Base-by-base conservation (phyloP, 2,888 invertebrate species). In the Monochamus alternatus region DNA sequence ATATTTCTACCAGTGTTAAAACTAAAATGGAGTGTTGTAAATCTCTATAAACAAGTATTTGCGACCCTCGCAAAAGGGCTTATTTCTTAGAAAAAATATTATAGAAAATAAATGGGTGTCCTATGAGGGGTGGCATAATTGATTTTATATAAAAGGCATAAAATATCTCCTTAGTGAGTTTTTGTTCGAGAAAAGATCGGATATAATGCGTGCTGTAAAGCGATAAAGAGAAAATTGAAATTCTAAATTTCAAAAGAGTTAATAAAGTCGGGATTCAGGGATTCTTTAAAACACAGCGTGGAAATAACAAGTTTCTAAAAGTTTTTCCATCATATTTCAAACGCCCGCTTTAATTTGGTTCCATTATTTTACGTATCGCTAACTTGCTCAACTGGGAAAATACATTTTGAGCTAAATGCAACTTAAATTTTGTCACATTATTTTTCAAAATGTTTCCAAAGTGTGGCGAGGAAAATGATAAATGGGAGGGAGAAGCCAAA, bases 211-310 rank as follows among this genome's bases (percentile, higher is more conserved):
- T 87, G 87, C 84, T 84, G 83, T 81, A 83, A 82, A 82, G 84
- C 87, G 87, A 88, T 88, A 87, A 87, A 86, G 84, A 80, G 85
- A 86, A 87, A 88, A 88, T 87, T 88, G 87, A 87, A 88, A 88
- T 87, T 87, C 85, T 84, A 86, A 85, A 83, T 87, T 87, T 86
- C 85, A 85, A 87, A 87, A 84, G 86, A 86, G 86, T 87, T 87
- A 75, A 80, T 80, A 78, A 80, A 78, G 76, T 77, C 65, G 76
- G 65, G 65, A 71, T 71, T 66, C 70, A 69, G 77, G 74, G 79
- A 83, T 81, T 80, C 80, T 81, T 78, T 81, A 79, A 84, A 83
- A 84, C 82, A 84, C 79, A 81, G 79, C 84, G 79, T 82, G 79
- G 81, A 84, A 83, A 82, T 84, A 85, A 84, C 83, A 84, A 85